Evolutionary conservation across 2,113 vertebrate genomes (phyloP), one percentile per base, ranked within the genome.

Genomic region (Microtus ochrogaster): DNA sequence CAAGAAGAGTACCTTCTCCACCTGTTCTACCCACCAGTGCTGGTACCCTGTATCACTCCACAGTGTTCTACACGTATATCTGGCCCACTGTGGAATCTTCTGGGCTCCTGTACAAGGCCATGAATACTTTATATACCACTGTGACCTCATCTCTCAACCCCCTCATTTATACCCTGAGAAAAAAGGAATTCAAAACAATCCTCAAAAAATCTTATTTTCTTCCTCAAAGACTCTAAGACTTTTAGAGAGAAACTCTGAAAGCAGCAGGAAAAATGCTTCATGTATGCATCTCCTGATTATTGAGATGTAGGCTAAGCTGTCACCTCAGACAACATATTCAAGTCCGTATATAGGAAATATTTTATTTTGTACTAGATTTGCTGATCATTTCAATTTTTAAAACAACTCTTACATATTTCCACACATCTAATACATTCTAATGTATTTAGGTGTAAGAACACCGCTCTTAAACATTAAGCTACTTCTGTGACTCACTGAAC

Each of bases 11-110:
- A 14, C 66, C 66, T 92, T 83, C 52, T 83, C 39, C n/a, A 92
- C 28, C 11, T 92, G 90, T 52, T 83, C 49, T 33, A 33, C 79
- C 19, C 90, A 84, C 68, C 68, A 73, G 2, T 74, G 14, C 30
- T 74, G 41, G 44, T 90, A 76, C 44, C 3, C 7, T 98, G 11
- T 95, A 94, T 73, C 96, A 97, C 14, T 96, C 87, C 41, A 93
- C 83, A 9, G 90, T 91, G 58, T 85, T 94, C 49, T 96, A 94
- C 22, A 96, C 92, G 4, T 96, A 96, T 13, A 58, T 97, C 39
- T 39, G 39, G 72, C 92, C 85, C 87, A 86, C 49, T 11, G 61
- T 81, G 19, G 94, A 79, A 72, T 96, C 96, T 86, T 8, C 91
- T 63, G 41, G 81, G 22, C 24, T n/a, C 74, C 77, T 58, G 39